Evolutionary conservation across 2,113 vertebrate genomes (phyloP).

Genomic region (Prionailurus bengalensis): DNA sequence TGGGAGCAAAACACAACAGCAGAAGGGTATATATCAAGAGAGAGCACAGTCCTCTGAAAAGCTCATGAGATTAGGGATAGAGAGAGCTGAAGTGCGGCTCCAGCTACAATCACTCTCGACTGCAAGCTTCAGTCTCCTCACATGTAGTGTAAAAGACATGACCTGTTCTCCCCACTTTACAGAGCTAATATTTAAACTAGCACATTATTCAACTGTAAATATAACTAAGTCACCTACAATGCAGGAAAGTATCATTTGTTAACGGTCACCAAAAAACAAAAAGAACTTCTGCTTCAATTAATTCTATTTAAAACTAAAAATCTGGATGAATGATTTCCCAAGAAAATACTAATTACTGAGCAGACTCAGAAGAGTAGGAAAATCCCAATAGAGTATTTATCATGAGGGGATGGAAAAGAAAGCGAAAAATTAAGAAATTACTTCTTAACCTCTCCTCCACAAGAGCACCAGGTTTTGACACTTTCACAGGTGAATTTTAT

Average conservation of each 20-base stretch:
- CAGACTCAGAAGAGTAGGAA: slow-evolving; percentile 19
- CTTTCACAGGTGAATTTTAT: neutral
- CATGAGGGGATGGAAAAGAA: neutral
- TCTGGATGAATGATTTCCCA: neutral
- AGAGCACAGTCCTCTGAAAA: neutral
- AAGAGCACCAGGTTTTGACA: neutral
- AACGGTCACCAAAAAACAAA: neutral
- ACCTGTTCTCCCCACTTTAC: neutral
- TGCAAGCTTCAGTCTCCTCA: neutral
- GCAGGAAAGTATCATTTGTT: neutral
- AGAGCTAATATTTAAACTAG: neutral
- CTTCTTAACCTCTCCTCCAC: neutral
- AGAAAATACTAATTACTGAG: slow-evolving; percentile 14
- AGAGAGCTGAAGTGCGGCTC: neutral
- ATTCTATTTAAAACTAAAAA: slow-evolving; percentile 33
- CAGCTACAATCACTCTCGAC: neutral
- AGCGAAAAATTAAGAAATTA: neutral
- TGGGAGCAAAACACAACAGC: neutral
- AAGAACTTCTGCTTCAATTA: slow-evolving; percentile 6
- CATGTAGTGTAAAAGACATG: neutral
- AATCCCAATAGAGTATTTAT: slow-evolving; percentile 13
- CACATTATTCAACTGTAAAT: neutral
- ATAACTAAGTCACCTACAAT: neutral
- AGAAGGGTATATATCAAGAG: neutral
- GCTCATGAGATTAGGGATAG: neutral